Base-by-base conservation (phyloP, 2,113 vertebrate genomes). In the Pseudorectes ferrugineus region DNA sequence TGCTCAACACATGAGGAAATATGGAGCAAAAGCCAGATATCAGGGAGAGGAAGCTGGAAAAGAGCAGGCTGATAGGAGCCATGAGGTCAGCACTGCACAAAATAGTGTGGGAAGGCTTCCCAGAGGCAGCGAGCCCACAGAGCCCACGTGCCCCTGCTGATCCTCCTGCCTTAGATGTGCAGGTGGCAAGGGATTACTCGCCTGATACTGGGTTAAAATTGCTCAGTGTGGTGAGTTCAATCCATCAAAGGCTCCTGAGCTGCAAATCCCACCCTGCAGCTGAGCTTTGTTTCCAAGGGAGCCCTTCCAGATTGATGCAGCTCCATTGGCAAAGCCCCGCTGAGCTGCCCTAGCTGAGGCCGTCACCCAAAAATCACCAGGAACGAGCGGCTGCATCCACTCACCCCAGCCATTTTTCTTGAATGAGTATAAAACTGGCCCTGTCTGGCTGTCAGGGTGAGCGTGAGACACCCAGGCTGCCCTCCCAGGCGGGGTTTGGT, bases 11-110 rank as follows among this genome's bases (percentile, higher is more conserved):
- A 4, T 2, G 3, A 94, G 95, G 96, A 96, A 97, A 93, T 75
- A 78, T 1, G 12, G 94, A 85, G 92, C 88, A 96, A 93, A 93
- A 95, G 88, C 17, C 95, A 94, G 85, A 75, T 88, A 40, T 52
- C 61, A 85, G 77, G 77, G 90, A 96, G 38, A 94, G 95, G 94
- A 96, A 97, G 95, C 96, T 93, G 96, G 46, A 35, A 23, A 29
- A 93, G 93, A 88, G 58, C 94, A 97, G 92, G 83, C 78, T 94
- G 95, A 91, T 35, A 94, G 0, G 3, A 93, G 54, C 93, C 70
- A 23, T 84, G 96, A 83, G 70, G 81, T 95, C 89, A 36, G 58
- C 8, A 4, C 38, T 42, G 78, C 82, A 95, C 93, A 76, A 97
- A 98, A 93, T 87, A 96, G 93, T 11, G 57, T 55, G 2, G 55